These are phyloP conservation scores for Echiichthys vipera DNA, from an alignment of 2,797 vertebrate genomes.

Conservation along the genomic window DNA sequence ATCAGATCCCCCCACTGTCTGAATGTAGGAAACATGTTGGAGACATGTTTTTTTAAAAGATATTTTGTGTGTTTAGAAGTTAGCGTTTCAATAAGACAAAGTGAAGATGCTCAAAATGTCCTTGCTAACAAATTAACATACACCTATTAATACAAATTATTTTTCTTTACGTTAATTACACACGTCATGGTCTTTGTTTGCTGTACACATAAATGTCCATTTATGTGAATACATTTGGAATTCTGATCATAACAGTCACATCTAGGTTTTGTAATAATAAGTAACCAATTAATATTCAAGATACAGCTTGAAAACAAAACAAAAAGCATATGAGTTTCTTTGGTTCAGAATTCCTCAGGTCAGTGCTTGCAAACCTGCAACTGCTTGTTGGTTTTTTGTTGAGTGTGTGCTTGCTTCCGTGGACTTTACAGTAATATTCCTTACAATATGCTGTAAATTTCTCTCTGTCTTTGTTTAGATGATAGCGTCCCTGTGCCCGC, in stretches of 20 bases:
- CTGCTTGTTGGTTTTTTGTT: conserved; percentile 53
- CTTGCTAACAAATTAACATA: conserved; percentile 66
- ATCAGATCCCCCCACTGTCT: conserved; percentile 49
- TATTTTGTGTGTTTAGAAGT: conserved; percentile 63
- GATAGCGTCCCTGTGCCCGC: conserved; percentile 89
- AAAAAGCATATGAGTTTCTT: not conserved
- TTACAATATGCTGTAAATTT: conserved; percentile 87
- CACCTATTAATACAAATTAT: conserved; percentile 7
- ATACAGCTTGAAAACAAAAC: not conserved
- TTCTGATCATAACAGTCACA: conserved; percentile 39
- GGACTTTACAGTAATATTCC: conserved; percentile 86
- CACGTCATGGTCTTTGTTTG: not conserved
- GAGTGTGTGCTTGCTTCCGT: conserved; percentile 70
- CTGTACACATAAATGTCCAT: conserved; percentile 30
- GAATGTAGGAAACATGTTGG: conserved; percentile 63
- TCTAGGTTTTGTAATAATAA: not conserved
- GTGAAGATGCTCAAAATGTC: conserved; percentile 6
- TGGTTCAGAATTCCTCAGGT: conserved; percentile 52
- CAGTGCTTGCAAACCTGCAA: conserved; percentile 48
- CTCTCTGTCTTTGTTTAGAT: conserved; percentile 94
- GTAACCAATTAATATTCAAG: not conserved
- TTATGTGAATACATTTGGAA: conserved; percentile 45
- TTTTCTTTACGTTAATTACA: not conserved
- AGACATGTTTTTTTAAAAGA: conserved; percentile 60
- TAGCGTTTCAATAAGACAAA: conserved; percentile 29